Percentiles rank a stretch among this genome's conserved stretches.
Evolutionary conservation across 2,797 vertebrate genomes (phyloP).

Genomic region (Fistularia tabacaria): DNA sequence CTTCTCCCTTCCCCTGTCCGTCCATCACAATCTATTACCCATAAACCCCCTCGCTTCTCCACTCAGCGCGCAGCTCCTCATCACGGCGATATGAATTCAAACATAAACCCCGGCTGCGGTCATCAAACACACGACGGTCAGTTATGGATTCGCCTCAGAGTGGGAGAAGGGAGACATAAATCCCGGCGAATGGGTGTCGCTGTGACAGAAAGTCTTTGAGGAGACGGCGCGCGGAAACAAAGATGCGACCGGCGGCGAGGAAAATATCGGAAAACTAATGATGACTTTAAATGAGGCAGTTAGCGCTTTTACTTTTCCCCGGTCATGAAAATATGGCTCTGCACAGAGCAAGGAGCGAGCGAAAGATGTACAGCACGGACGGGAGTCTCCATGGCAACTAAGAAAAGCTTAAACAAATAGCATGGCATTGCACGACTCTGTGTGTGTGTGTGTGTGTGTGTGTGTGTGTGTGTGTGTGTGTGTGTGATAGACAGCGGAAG

Average conservation of each 20-base stretch:
- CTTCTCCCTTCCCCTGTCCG: slow-evolving; percentile 56
- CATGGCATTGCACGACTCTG: slow-evolving; percentile 2
- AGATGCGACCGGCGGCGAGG: slow-evolving; percentile 16
- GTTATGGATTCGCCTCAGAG: slow-evolving; percentile 33
- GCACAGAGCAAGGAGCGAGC: slow-evolving; percentile 25
- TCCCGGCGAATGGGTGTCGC: slow-evolving; percentile 21
- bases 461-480: neutral
- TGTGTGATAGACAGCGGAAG: slow-evolving; percentile 8
- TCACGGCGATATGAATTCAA: slow-evolving; percentile 42
- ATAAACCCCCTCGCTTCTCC: slow-evolving; percentile 22
- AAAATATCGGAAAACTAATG: neutral
- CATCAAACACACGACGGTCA: slow-evolving; percentile 22
- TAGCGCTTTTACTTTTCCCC: slow-evolving; percentile 24
- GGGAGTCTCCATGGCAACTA: slow-evolving; percentile 67
- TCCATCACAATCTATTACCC: slow-evolving; percentile 65
- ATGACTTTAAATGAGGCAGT: slow-evolving; percentile 19
- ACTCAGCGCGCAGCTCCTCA: slow-evolving; percentile 35
- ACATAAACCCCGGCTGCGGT: slow-evolving; percentile 40
- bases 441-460: no score
- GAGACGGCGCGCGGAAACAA: slow-evolving; percentile 25
- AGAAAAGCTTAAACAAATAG: slow-evolving; percentile 50
- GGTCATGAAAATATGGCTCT: slow-evolving; percentile 28
- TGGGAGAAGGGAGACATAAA: slow-evolving; percentile 14
- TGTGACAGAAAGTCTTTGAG: slow-evolving; percentile 16
- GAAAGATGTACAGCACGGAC: slow-evolving; percentile 40